Evolutionary conservation across 2,113 vertebrate genomes (phyloP), one percentile per base, ranked within the genome.

Genomic region (Chelonoidis abingdonii): DNA sequence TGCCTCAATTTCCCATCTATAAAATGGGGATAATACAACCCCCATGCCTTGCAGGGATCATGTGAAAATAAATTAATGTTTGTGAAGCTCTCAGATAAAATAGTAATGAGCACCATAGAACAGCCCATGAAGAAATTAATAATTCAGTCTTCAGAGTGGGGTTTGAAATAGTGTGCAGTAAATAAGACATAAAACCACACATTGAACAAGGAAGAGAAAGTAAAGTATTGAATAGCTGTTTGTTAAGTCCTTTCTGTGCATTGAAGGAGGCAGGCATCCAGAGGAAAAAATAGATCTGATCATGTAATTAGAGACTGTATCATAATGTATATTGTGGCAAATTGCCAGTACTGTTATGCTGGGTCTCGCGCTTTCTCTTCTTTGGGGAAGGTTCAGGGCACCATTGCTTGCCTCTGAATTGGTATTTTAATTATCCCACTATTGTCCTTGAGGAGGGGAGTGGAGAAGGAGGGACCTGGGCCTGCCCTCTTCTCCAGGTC

Each of bases 241-340:
- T 10, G 53, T 88, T 35, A 62, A 2, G 4, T 90, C 1, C 1
- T 69, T 19, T 2, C 1, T 59, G n/a, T 91, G 69, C 44, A 2
- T 9, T 8, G 17, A 89, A 82, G 54, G 19, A 75, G 12, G 86
- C 92, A 91, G 78, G 82, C 84, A 78, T 95, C 89, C 49, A 92
- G 29, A 25, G 72, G 83, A 50, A 90, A 91, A 86, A 49, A 0
- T 6, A 93, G 59, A 76, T 25, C 14, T 41, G 54, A 59, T 89
- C 52, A 49, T 4, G 5, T 53, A 88, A 91, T 29, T 44, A 92
- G 83, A 86, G 1, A 27, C 59, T 16, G 27, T 31, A 35, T 14
- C 59, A 62, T 62, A 62, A 62, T 62, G 59, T 62, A 31, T 62
- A 41, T 41, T 41, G 41, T 41, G 41, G 41, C 41, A 41, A 41